These are phyloP conservation scores for Ascaphus truei DNA, from an alignment of 2,113 vertebrate genomes.

Conservation along the genomic window DNA sequence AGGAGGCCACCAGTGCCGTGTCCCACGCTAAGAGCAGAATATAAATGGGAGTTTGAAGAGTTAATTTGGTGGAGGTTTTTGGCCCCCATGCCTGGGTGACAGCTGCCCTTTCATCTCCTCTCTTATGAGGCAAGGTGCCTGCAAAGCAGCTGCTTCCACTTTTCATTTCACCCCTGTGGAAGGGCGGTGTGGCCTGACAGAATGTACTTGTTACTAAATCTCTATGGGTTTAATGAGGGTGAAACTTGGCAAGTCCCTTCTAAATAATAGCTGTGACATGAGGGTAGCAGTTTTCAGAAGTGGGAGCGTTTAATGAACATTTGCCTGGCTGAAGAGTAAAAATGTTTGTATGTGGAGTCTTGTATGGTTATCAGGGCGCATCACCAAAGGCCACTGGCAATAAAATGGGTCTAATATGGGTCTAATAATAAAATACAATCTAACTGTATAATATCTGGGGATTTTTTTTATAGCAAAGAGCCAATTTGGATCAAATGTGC, in stretches of 20 bases:
- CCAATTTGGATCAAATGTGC: too few species aligned
- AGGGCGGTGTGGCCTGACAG: slow-evolving; percentile 46
- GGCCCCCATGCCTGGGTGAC: slow-evolving; percentile 38
- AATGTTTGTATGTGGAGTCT: too few species aligned
- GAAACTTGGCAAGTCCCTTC: slow-evolving; percentile 46
- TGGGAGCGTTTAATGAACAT: slow-evolving; percentile 41
- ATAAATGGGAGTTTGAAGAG: slow-evolving; percentile 34
- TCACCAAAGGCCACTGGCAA: too few species aligned
- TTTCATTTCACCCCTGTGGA: slow-evolving; percentile 23
- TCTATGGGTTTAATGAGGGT: slow-evolving; percentile 52
- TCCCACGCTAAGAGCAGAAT: slow-evolving; percentile 32
- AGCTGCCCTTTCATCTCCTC: slow-evolving; percentile 45
- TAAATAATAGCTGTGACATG: slow-evolving; percentile 36
- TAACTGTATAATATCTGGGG: too few species aligned
- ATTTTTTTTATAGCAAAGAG: too few species aligned
- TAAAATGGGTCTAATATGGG: too few species aligned
- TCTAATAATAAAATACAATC: too few species aligned
- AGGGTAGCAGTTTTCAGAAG: slow-evolving; percentile 40
- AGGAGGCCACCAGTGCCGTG: slow-evolving; percentile 17
- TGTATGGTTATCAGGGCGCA: too few species aligned
- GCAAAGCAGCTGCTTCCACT: slow-evolving; percentile 45
- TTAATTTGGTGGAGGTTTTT: slow-evolving; percentile 37
- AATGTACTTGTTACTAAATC: slow-evolving; percentile 46
- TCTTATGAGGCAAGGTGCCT: slow-evolving; percentile 39
- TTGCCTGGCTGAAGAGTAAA: slow-evolving; percentile 37